phyloP scores from a whole-genome alignment of 2,797 vertebrate genomes.

The Gymnoscopelus braueri region DNA sequence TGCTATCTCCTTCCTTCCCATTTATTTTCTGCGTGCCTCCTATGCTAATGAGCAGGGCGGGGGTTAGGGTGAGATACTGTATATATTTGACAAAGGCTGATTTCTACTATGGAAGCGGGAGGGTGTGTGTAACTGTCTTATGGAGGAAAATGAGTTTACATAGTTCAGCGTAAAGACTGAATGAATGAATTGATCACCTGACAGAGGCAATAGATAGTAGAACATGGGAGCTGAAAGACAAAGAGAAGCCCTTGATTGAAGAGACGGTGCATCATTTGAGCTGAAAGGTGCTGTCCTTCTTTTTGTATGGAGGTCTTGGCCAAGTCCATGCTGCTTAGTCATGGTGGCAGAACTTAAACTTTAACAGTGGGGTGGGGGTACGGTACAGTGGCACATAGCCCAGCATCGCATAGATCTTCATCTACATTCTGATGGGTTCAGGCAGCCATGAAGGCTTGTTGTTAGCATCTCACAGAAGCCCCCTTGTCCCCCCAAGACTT shows the following conservation, averaged over 20 bases:
- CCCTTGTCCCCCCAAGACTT: conserved; percentile 42
- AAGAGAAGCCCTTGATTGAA: conserved; percentile 10
- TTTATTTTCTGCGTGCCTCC: conserved; percentile 14
- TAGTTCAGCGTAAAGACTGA: conserved; percentile 5
- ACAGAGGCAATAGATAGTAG: conserved; percentile 22
- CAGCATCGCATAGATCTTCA: conserved; percentile 25
- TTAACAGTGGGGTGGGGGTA: conserved; percentile 12
- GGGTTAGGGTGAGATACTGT: conserved; percentile 58
- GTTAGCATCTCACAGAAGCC: conserved; percentile 55
- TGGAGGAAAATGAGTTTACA: conserved; percentile 9
- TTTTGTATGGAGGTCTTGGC: conserved; percentile 45
- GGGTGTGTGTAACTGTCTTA: conserved; percentile 39
- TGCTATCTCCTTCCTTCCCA: conserved; percentile 35
- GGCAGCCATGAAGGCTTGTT: conserved; percentile 54
- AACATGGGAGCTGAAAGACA: conserved; percentile 16
- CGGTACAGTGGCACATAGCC: conserved; percentile 24
- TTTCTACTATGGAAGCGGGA: conserved; percentile 50
- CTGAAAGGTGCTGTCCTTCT: conserved; percentile 33
- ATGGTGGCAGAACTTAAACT: conserved; percentile 33
- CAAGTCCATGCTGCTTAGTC: conserved; percentile 45
- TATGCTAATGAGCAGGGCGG: conserved; percentile 32
- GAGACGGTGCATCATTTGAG: conserved; percentile 36
- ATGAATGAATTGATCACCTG: conserved; percentile 56
- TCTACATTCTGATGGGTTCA: conserved; percentile 43
- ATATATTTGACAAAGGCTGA: conserved; percentile 72